Base-by-base conservation (phyloP, 1,140 invertebrate genomes). In the Hormaphis cornu region DNA sequence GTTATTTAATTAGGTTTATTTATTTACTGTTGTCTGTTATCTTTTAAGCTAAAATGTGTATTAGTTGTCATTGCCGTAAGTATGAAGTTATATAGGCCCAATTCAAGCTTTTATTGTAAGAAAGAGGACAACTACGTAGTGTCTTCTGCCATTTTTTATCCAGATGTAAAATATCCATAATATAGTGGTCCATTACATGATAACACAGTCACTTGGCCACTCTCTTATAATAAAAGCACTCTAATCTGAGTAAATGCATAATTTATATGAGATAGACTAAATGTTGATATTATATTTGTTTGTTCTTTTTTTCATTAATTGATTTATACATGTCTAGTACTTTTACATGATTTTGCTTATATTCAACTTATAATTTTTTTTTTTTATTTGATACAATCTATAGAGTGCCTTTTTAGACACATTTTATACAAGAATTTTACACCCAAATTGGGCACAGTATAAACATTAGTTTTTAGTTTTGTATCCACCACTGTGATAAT, bases 401-500 rank as follows among this genome's bases (percentile, higher is more conserved):
- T 26, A 46, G 44, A 63, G 58, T 63, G 58, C 58, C 58, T 63
- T 63, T 26, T 20, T 6, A 63, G 40, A 46, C 58, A 46, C 58
- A 63, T 44, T 63, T 63, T 58, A 44, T 44, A 63, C 22, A 63
- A 37, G 20, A 46, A 5, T 46, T 63, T 28, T 28, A 12, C 7
- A 40, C 26, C 42, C 18, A 63, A 46, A 46, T 44, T 28, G 58
- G 42, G 9, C 58, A 44, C 22, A 63, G 46, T 12, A 30, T 30
- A 63, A n/a, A 40, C 12, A 37, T 58, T 58, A 58, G 12, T 22
- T 61, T 20, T 12, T 46, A 63, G 58, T 63, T 63, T 63, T 63
- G n/a, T 63, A 63, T 9, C n/a, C n/a, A 63, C n/a, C 46, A 44
- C 58, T 63, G 58, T 63, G 58, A 63, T 63, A 63, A 63, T 63